Evolutionary conservation across 2,113 vertebrate species (phyloP).

Genomic region (Salvelinus fontinalis): DNA sequence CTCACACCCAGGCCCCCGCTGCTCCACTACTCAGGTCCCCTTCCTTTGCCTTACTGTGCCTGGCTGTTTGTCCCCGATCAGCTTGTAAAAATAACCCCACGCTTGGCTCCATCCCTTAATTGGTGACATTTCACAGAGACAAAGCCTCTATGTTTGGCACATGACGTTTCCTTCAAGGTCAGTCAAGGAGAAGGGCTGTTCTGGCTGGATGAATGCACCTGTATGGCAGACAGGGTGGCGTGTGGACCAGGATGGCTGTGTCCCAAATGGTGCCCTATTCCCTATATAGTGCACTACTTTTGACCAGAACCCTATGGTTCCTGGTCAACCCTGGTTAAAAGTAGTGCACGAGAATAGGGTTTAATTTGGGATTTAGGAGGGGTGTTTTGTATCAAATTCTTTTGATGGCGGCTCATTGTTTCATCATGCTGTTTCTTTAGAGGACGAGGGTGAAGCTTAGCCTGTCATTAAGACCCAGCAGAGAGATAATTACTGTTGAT

Average conservation of each 20-base stretch:
- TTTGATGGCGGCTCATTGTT: no score
- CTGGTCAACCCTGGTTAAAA: no score
- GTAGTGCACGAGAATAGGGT: no score
- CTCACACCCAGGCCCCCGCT: conserved; percentile 39
- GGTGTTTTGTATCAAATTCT: conserved; percentile 47
- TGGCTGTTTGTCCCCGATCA: conserved; percentile 42
- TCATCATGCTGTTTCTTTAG: no score
- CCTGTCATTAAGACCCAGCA: conserved; percentile 22
- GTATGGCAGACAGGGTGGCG: conserved; percentile 38
- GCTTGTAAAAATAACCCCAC: conserved; percentile 62
- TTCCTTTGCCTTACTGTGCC: not conserved
- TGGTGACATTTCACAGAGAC: conserved; percentile 67
- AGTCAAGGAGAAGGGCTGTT: conserved; percentile 53
- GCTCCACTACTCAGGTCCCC: conserved; percentile 34
- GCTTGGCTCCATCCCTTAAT: conserved; percentile 64
- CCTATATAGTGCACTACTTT: no score
- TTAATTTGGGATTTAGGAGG: no score
- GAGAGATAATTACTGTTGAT: conserved; percentile 32
- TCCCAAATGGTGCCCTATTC: no score
- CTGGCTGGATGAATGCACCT: conserved; percentile 47
- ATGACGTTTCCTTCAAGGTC: conserved; percentile 64
- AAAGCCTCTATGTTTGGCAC: conserved; percentile 53
- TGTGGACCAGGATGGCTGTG: not conserved
- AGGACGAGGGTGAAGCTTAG: conserved; percentile 1
- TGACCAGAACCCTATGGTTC: no score